Percentiles rank a stretch among this genome's conserved stretches.
phyloP scores from a whole-genome alignment of 2,888 invertebrate genomes.

The Lymantria dispar region DNA sequence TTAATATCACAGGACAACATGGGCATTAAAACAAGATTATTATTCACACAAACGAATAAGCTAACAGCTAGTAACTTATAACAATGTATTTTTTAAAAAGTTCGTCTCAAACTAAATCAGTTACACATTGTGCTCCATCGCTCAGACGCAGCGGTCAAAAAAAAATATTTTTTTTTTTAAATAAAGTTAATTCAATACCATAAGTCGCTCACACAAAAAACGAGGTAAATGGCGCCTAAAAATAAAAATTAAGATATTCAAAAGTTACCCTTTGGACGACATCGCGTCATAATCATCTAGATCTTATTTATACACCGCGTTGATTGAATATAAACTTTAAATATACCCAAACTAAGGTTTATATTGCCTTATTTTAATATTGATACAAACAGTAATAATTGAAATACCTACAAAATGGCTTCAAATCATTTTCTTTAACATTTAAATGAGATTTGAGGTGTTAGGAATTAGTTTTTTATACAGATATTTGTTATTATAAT shows the following conservation, averaged over 20 bases:
- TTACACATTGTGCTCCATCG: slow-evolving; percentile 30
- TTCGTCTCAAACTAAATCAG: background rate
- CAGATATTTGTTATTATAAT: slow-evolving; percentile 20
- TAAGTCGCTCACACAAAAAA: slow-evolving; percentile 39
- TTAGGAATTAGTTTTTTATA: slow-evolving; percentile 34
- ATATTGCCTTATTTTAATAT: slow-evolving; percentile 4
- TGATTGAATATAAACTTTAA: slow-evolving; percentile 21
- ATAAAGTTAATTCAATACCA: slow-evolving; percentile 32
- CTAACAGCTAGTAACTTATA: too few relatives aligned
- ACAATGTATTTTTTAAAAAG: background rate
- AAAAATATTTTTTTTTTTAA: slow-evolving; percentile 22
- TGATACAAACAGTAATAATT: slow-evolving; percentile 32
- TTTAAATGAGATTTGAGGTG: slow-evolving; percentile 41
- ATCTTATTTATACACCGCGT: slow-evolving; percentile 20
- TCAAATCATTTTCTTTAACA: slow-evolving; percentile 36
- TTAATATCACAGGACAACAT: too few relatives aligned
- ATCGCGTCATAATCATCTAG: slow-evolving; percentile 50
- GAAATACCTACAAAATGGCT: slow-evolving; percentile 34
- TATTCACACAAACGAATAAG: too few relatives aligned
- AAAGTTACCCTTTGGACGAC: slow-evolving; percentile 43
- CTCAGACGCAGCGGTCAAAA: slow-evolving; percentile 23
- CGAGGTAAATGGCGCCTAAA: slow-evolving; percentile 43
- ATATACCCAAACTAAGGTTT: slow-evolving; percentile 7
- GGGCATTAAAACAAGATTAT: too few relatives aligned
- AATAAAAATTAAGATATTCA: slow-evolving; percentile 61